phyloP scores from a whole-genome alignment of 2,888 invertebrate species.

The Sinelater perroti region DNA sequence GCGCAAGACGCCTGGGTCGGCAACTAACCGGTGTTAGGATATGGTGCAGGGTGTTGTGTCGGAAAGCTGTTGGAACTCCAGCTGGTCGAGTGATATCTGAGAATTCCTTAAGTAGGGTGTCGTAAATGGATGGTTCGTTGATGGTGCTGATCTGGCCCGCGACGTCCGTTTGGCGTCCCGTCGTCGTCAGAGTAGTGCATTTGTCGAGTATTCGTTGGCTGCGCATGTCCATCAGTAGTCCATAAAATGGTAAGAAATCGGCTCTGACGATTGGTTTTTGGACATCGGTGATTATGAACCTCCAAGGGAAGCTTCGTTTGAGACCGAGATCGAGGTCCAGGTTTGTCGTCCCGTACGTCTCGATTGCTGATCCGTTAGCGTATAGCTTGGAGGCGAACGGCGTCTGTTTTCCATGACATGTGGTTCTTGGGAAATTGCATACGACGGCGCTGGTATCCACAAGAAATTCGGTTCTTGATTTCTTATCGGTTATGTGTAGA shows the following conservation, averaged over 20 bases:
- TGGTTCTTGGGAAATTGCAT: constrained; percentile 47
- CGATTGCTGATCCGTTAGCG: constrained; percentile 50
- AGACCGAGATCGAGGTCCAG: constrained; percentile 47
- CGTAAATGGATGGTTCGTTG: too few species aligned
- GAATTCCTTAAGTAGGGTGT: neutral
- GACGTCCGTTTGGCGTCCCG: too few species aligned
- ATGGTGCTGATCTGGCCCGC: too few species aligned
- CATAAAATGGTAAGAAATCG: constrained; percentile 49
- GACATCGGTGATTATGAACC: constrained; percentile 51
- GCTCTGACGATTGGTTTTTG: constrained; percentile 51
- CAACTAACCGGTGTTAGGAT: constrained; percentile 44
- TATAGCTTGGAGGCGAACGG: constrained; percentile 40
- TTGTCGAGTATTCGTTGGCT: too few species aligned
- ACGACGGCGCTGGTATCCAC: constrained; percentile 40
- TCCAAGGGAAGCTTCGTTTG: constrained; percentile 47
- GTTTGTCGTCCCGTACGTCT: constrained; percentile 47
- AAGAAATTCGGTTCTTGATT: constrained; percentile 3
- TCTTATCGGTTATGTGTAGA: neutral
- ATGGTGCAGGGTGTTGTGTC: constrained; percentile 43
- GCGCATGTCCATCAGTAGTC: constrained; percentile 48
- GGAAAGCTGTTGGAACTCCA: neutral
- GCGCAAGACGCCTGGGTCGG: constrained; percentile 51
- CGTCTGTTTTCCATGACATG: constrained; percentile 40
- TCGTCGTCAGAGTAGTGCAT: too few species aligned
- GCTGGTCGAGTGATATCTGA: neutral